These are phyloP conservation scores for Erynnis tages DNA, from an alignment of 2,888 invertebrate genomes.

Conservation along the genomic window DNA sequence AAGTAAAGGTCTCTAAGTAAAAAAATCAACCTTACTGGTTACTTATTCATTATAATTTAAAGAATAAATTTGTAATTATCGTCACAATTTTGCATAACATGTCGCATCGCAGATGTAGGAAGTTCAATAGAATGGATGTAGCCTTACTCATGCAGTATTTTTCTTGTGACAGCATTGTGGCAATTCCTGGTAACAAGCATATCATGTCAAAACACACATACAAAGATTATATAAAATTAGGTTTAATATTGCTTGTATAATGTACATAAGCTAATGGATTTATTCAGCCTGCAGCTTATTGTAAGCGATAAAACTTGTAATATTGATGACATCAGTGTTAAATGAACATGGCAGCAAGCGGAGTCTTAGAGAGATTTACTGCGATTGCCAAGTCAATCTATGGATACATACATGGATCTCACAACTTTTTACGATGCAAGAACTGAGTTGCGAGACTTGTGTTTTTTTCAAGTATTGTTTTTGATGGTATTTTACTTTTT, in stretches of 20 bases:
- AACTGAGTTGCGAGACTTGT: no score
- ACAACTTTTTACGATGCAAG: no score
- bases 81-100: not conserved
- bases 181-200: slow-evolving; percentile 8
- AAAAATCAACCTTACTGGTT: no score
- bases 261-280: not conserved
- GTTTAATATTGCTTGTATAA: not conserved
- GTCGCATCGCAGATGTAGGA: slow-evolving; percentile 5
- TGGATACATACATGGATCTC: no score
- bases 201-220: not conserved
- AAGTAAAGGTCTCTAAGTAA: no score
- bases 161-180: not conserved
- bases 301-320: slow-evolving; percentile 17
- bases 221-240: slow-evolving; percentile 1
- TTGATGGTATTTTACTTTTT: no score
- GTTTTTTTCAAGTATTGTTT: no score
- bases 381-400: no score
- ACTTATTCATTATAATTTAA: no score
- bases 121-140: not conserved
- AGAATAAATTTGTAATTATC: no score
- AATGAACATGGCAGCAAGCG: not conserved
- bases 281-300: not conserved
- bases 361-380: not conserved
- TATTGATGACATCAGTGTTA: slow-evolving; percentile 2
- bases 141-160: slow-evolving; percentile 3